phyloP scores from a whole-genome alignment of 2,113 vertebrate genomes.

The Pteronura brasiliensis region DNA sequence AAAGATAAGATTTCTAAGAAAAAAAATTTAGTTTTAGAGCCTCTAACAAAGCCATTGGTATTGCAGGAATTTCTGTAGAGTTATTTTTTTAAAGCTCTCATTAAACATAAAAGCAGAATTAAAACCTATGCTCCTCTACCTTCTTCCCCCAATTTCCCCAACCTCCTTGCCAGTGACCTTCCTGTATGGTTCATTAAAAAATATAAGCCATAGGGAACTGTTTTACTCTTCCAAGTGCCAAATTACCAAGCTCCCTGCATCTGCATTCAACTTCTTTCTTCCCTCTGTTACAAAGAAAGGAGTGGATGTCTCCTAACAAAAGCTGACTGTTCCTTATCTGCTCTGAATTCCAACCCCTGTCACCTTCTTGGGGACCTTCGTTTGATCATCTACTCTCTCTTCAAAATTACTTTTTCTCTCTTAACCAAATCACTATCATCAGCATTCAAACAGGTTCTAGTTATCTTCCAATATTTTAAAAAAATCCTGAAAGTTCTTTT shows the following conservation, averaged over 20 bases:
- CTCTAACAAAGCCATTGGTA: not conserved
- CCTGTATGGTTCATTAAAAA: not conserved
- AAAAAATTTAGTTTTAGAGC: not conserved
- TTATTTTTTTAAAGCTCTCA: not conserved
- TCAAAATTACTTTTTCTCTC: not conserved
- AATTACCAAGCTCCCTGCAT: not conserved
- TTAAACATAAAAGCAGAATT: not conserved
- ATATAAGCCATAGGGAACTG: not conserved
- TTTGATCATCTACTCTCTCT: not conserved
- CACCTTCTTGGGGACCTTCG: not conserved
- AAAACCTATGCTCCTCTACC: not conserved
- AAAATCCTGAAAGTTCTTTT: not conserved
- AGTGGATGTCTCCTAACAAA: not conserved
- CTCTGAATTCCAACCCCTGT: not conserved
- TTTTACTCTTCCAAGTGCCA: not conserved
- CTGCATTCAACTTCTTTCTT: not conserved
- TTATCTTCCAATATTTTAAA: not conserved
- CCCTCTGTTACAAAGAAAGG: not conserved
- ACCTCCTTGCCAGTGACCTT: not conserved
- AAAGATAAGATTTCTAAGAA: not conserved
- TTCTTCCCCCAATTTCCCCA: not conserved
- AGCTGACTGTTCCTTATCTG: not conserved
- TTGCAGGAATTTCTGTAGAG: not conserved
- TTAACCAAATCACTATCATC: not conserved
- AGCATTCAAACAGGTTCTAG: not conserved